These are phyloP conservation scores for Cervus canadensis DNA, from an alignment of 2,113 vertebrate species.

Conservation along the genomic window DNA sequence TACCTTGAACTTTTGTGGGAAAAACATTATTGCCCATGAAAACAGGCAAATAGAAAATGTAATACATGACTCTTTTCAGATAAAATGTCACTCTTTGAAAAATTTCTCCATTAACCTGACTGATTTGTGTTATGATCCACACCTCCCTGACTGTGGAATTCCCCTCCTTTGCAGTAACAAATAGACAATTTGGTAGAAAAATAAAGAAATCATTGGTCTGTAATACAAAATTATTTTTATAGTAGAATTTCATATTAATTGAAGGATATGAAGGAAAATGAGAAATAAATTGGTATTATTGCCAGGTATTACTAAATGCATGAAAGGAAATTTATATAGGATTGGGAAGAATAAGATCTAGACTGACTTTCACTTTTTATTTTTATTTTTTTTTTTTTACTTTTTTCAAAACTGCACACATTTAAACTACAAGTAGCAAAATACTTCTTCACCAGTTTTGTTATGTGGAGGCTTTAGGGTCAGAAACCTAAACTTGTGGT, in stretches of 20 bases:
- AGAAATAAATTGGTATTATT: background rate
- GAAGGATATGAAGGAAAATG: background rate
- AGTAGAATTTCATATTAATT: background rate
- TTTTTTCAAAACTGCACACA: background rate
- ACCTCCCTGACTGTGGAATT: background rate
- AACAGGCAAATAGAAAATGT: background rate
- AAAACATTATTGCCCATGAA: background rate
- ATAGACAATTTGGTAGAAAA: background rate
- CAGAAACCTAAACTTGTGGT: background rate
- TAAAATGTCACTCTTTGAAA: background rate
- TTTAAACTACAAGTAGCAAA: slow-evolving; percentile 5
- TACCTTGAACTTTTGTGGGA: background rate
- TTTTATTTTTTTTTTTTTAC: no score
- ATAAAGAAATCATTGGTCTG: background rate
- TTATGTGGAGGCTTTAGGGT: background rate
- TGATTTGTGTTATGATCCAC: background rate
- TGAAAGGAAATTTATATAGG: background rate
- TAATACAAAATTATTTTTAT: background rate
- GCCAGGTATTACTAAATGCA: background rate
- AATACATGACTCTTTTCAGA: background rate
- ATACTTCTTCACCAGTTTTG: background rate
- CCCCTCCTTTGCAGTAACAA: background rate
- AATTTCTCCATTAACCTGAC: background rate
- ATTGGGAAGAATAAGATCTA: background rate
- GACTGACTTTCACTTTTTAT: background rate